A percentile compares a stretch with the other conserved stretches of the same genome.
Conservation (phyloP, 2,797 vertebrate genomes). For the Enteromius trimaculatus region DNA sequence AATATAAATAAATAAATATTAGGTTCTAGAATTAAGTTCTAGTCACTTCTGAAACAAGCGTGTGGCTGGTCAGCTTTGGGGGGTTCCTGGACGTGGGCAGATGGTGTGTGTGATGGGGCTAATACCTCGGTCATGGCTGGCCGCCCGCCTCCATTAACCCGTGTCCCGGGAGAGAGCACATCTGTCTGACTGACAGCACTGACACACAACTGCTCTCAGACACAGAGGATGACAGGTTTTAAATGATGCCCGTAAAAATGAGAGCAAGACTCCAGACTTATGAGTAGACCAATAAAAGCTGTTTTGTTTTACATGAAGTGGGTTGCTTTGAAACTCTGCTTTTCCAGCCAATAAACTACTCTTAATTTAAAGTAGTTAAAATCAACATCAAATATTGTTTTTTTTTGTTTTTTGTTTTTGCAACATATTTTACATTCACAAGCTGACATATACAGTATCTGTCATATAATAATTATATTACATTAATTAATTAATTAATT, state of each 20-base stretch:
- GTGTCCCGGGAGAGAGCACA: slow-evolving; percentile 56
- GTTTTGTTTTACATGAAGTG: neutral
- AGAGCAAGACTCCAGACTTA: neutral
- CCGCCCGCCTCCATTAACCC: slow-evolving; percentile 66
- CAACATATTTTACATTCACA: neutral
- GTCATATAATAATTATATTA: too few relatives aligned
- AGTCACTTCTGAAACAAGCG: slow-evolving; percentile 5
- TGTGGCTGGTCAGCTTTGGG: slow-evolving; percentile 45
- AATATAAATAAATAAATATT: too few relatives aligned
- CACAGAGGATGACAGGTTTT: neutral
- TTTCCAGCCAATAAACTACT: neutral
- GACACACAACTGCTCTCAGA: neutral
- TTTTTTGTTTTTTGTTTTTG: neutral
- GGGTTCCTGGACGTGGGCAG: slow-evolving; percentile 67
- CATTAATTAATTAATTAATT: too few relatives aligned
- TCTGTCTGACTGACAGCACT: slow-evolving; percentile 29
- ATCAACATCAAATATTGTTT: neutral
- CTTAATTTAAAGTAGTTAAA: neutral
- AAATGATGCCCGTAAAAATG: neutral
- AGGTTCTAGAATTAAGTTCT: too few relatives aligned
- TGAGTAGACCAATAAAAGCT: neutral
- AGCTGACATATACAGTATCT: neutral
- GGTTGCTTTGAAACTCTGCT: neutral
- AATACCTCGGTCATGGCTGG: slow-evolving; percentile 70
- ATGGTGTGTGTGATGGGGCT: slow-evolving; percentile 73